Conservation (phyloP, 1,140 invertebrate species). For the Calliphora vicina region DNA sequence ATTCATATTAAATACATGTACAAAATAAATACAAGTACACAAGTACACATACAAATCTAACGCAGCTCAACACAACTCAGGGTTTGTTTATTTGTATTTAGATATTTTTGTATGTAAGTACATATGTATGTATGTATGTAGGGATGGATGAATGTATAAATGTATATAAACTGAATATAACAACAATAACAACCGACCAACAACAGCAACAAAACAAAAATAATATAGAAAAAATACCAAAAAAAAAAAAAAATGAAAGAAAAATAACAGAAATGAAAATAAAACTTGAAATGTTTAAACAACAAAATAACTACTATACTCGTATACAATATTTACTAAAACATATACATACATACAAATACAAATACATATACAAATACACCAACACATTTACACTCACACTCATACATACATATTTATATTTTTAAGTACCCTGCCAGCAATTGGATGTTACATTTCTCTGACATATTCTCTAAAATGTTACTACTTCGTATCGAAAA, state of each 20-base stretch:
- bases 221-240: background rate
- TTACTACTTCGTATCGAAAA: no score
- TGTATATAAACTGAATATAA: background rate
- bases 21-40: background rate
- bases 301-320: constrained; percentile 28
- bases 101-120: background rate
- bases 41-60: background rate
- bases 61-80: background rate
- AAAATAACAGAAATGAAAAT: constrained; percentile 28
- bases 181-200: background rate
- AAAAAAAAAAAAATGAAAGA: constrained; percentile 8
- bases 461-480: no score
- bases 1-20: background rate
- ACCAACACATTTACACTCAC: background rate
- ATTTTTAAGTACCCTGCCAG: background rate
- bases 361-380: background rate
- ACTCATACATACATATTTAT: background rate
- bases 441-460: no score
- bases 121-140: background rate
- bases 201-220: background rate
- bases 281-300: constrained; percentile 38
- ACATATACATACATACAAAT: background rate
- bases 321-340: constrained; percentile 15
- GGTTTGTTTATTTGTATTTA: constrained; percentile 13
- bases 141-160: background rate